phyloP scores from a whole-genome alignment of 2,888 invertebrate species.

The Nomada hirtipes region DNA sequence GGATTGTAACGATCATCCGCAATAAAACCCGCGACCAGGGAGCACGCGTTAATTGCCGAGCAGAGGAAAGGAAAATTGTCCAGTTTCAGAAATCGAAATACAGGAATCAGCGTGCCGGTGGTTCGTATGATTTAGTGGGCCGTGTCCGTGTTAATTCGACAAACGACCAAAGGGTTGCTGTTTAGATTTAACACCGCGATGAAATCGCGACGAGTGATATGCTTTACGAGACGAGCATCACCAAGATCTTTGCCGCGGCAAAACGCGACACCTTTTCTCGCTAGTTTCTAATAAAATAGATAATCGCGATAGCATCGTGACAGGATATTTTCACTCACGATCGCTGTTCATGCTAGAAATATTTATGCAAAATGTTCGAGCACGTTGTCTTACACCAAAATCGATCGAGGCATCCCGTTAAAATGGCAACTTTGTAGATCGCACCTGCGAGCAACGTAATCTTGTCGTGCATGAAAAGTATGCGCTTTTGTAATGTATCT shows the following conservation, averaged over 20 bases:
- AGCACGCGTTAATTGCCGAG: slow-evolving; percentile 4
- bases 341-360: background rate
- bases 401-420: background rate
- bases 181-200: slow-evolving; percentile 17
- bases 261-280: slow-evolving; percentile 19
- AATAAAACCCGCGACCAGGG: slow-evolving; percentile 5
- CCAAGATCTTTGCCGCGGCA: background rate
- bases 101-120: background rate
- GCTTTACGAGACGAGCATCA: slow-evolving; percentile 26
- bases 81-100: slow-evolving; percentile 23
- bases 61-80: background rate
- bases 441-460: background rate
- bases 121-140: slow-evolving; percentile 45
- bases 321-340: background rate
- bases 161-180: slow-evolving; percentile 39
- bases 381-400: background rate
- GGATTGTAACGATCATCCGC: slow-evolving; percentile 24
- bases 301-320: slow-evolving; percentile 34
- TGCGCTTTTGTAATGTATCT: too few relatives aligned
- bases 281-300: slow-evolving; percentile 32
- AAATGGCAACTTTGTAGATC: background rate
- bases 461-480: background rate
- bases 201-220: slow-evolving; percentile 33
- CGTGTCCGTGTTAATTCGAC: slow-evolving; percentile 49
- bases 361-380: background rate